Evolutionary conservation across 2,797 vertebrate genomes (phyloP), one percentile per base, ranked within the genome.

Genomic region (Bradypodion pumilum): DNA sequence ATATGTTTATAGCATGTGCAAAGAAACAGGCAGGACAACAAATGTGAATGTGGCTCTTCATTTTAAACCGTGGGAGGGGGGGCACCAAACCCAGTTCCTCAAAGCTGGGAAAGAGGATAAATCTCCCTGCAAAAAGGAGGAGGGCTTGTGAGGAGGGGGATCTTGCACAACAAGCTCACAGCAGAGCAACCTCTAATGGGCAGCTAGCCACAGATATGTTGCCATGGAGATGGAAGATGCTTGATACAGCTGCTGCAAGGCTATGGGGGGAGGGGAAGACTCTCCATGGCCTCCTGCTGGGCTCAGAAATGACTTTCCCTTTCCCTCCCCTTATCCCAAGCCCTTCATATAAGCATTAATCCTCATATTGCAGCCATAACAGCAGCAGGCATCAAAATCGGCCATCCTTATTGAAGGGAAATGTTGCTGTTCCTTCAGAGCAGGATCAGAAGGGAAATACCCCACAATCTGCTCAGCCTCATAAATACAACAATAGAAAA

Each of bases 141-240:
- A 49, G 35, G 16, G 52, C 52, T 5, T 16, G 21, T 56, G n/a
- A 29, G 37, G 25, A 37, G n/a, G 4, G 13, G 29, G 23, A 46
- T 68, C 49, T 75, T 75, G 81, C 62, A 46, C 32, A 83, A 76
- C 32, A 83, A 77, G 40, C 65, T 52, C 16, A 70, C 21, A 62
- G 25, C 42, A 63, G 27, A 85, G 68, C 75, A 32, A 42, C 66
- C 73, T n/a, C n/a, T 70, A 75, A 85, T 77, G 27, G 5, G 23
- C 74, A 85, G 73, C 49, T 59, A 7, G 65, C 32, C 21, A 27
- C 80, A 72, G 78, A 72, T 29, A 74, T 15, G 86, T 32, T 82
- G 80, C 80, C 6, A 44, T 44, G 85, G 82, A 77, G 81, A 87
- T 0, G 1, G 63, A 84, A 80, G 87, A 72, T 69, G 87, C 82